Conservation (phyloP, 2,113 vertebrate genomes). For the Paracanthobrama guichenoti region DNA sequence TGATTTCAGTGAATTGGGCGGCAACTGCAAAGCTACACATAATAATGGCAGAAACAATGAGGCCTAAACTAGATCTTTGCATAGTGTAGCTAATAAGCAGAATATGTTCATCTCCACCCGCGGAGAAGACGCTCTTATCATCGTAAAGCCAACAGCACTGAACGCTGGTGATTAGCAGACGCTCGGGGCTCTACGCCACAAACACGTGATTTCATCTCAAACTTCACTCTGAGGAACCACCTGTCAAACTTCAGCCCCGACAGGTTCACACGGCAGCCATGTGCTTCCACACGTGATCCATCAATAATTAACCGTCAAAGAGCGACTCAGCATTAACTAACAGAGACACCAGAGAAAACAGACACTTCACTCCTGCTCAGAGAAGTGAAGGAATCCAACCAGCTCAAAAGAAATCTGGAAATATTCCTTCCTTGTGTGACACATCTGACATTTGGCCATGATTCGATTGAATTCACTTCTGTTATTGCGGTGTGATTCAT, state of each 20-base stretch:
- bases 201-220: too few species aligned
- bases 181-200: too few species aligned
- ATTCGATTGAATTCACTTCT: not conserved
- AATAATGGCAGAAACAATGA: not conserved
- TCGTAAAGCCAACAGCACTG: slow-evolving; percentile 60
- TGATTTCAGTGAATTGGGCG: not conserved
- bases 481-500: not conserved
- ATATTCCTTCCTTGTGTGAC: not conserved
- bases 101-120: slow-evolving; percentile 66
- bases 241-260: too few species aligned
- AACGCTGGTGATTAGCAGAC: slow-evolving; percentile 69
- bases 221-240: too few species aligned
- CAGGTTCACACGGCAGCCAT: not conserved
- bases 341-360: not conserved
- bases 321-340: slow-evolving; percentile 2
- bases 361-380: not conserved
- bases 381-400: too few species aligned
- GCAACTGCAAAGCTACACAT: not conserved
- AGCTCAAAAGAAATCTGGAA: not conserved
- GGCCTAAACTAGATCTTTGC: not conserved
- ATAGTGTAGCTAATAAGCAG: not conserved
- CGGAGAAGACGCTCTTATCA: slow-evolving; percentile 70
- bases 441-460: not conserved
- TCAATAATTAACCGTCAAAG: slow-evolving; percentile 24
- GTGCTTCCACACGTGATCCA: not conserved